Percentiles rank a stretch among this genome's conserved stretches.
phyloP scores from a whole-genome alignment of 2,888 invertebrate genomes.

The Apotomis capreana region DNA sequence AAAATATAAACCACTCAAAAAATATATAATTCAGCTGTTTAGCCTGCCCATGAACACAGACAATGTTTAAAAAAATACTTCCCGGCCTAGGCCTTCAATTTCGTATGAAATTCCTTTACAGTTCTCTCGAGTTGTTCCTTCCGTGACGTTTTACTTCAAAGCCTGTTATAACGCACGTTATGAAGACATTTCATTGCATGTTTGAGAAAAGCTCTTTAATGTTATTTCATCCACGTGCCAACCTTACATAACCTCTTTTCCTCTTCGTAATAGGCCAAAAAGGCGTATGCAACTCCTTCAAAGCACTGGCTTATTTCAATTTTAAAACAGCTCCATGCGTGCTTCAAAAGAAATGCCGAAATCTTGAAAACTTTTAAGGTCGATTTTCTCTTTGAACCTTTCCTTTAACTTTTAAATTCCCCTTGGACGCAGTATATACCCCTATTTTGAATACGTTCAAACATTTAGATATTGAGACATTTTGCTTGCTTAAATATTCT shows the following conservation, averaged over 20 bases:
- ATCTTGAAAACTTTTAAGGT: conserved; percentile 40
- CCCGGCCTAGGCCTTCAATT: too few species aligned
- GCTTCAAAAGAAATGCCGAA: conserved; percentile 34
- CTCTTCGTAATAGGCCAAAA: background rate
- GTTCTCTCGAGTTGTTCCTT: too few species aligned
- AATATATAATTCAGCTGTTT: too few species aligned
- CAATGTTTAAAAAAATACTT: too few species aligned
- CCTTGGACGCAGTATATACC: conserved; percentile 12
- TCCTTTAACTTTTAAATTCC: conserved; percentile 15
- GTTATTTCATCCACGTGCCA: background rate
- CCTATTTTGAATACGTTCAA: conserved; percentile 15
- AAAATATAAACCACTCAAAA: too few species aligned
- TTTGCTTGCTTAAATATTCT: too few species aligned
- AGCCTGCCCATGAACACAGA: too few species aligned
- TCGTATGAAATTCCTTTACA: too few species aligned
- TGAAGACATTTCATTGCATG: too few species aligned
- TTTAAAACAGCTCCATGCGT: conserved; percentile 39
- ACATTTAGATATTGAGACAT: conserved; percentile 13
- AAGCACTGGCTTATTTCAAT: conserved; percentile 36
- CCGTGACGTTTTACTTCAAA: too few species aligned
- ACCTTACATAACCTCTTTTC: background rate
- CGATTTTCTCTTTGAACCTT: conserved; percentile 31
- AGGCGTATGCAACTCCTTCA: conserved; percentile 26
- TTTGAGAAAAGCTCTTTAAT: background rate
- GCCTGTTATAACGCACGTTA: too few species aligned